These are phyloP conservation scores for Diarsia dahlii DNA, from an alignment of 2,888 invertebrate genomes.

Conservation along the genomic window DNA sequence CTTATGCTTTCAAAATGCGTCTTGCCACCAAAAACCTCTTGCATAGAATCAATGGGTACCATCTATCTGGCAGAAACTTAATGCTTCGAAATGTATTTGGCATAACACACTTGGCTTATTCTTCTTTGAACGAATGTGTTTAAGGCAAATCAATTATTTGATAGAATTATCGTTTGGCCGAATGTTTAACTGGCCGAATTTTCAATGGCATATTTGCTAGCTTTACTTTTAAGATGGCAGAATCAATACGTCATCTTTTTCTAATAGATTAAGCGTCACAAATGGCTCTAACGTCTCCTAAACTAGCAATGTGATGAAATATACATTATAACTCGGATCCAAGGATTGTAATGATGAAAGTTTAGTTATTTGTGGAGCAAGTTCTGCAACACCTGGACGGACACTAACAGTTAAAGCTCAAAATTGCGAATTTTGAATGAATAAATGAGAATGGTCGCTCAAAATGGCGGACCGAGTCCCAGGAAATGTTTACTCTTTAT, in stretches of 20 bases:
- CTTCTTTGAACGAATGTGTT: too few species aligned
- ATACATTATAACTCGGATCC: constrained; percentile 56
- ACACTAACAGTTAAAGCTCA: constrained; percentile 49
- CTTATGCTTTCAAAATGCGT: too few species aligned
- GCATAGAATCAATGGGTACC: too few species aligned
- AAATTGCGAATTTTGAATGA: constrained; percentile 57
- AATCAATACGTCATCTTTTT: constrained; percentile 14
- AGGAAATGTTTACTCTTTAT: constrained; percentile 37
- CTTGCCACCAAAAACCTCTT: too few species aligned
- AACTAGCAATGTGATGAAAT: constrained; percentile 50
- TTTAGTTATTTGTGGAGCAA: constrained; percentile 58
- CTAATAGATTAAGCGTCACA: constrained; percentile 19
- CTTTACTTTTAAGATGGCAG: too few species aligned
- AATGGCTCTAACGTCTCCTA: constrained; percentile 1
- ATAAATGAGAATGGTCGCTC: constrained; percentile 50
- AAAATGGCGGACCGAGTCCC: constrained; percentile 24
- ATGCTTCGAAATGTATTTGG: too few species aligned
- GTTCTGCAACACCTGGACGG: constrained; percentile 57
- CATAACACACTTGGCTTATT: too few species aligned
- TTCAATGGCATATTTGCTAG: too few species aligned
- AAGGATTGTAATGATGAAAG: constrained; percentile 53
- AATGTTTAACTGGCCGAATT: too few species aligned
- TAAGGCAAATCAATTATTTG: too few species aligned
- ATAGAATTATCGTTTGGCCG: too few species aligned
- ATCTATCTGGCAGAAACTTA: too few species aligned